phyloP scores from a whole-genome alignment of 2,888 invertebrate genomes.

The Sericinus montela region DNA sequence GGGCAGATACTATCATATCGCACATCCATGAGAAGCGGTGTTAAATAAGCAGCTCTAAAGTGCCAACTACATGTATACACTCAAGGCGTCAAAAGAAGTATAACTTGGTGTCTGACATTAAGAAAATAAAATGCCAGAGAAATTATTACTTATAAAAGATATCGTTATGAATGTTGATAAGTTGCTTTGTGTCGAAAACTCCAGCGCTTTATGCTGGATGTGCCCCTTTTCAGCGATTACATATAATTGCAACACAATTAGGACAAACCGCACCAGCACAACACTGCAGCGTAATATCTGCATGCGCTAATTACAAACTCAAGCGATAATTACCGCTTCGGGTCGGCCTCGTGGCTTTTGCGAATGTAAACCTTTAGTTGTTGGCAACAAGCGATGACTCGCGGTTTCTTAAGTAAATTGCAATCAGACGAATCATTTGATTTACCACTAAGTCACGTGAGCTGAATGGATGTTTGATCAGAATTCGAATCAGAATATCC shows the following conservation, averaged over 20 bases:
- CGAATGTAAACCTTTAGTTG: constrained; percentile 13
- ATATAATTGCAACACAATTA: constrained; percentile 59
- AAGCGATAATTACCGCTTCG: constrained; percentile 55
- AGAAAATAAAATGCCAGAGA: too few relatives aligned
- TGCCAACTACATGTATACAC: too few relatives aligned
- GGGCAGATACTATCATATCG: too few relatives aligned
- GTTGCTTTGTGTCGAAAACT: too few relatives aligned
- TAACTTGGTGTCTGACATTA: too few relatives aligned
- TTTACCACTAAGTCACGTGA: too few relatives aligned
- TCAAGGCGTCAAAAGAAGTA: too few relatives aligned
- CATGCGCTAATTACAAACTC: constrained; percentile 60
- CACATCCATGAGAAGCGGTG: too few relatives aligned
- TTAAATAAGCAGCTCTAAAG: too few relatives aligned
- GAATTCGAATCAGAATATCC: too few relatives aligned
- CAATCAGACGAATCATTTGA: not conserved
- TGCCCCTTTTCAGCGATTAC: constrained; percentile 43
- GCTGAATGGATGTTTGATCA: too few relatives aligned
- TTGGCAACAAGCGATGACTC: constrained; percentile 11
- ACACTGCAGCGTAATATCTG: constrained; percentile 50
- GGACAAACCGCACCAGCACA: constrained; percentile 44
- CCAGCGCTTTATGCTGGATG: constrained; percentile 45
- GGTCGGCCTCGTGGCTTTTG: constrained; percentile 45
- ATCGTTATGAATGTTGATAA: not conserved
- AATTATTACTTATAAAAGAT: too few relatives aligned
- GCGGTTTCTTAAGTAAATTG: not conserved